Evolutionary conservation across 2,113 vertebrate species (phyloP), one percentile per base, ranked within the genome.

Genomic region (Protobothrops mucrosquamatus): DNA sequence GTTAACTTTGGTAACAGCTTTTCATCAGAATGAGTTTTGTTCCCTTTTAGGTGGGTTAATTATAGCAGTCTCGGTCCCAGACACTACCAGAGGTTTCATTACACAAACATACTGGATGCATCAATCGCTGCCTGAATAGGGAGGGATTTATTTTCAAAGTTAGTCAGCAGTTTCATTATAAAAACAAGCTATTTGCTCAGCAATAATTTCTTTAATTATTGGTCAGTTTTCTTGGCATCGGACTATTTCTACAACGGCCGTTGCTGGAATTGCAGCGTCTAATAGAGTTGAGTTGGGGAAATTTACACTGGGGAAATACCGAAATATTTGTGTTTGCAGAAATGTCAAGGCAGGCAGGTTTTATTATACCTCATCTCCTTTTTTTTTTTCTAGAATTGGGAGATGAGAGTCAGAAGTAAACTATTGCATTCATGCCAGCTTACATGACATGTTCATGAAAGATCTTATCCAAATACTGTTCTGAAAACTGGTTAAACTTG

Each of bases 391-490:
- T 51, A 12, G 90, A 92, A 88, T 87, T 3, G 0, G 89, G 81
- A 64, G 6, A 87, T 52, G 94, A 94, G 89, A 95, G 94, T 93
- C 93, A 81, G 48, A 88, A 9, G 51, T 22, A 15, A 92, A 94
- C 85, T 94, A 94, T 96, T 95, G 18, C 90, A 69, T 87, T 39
- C 92, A 56, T 81, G 1, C 92, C 86, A 24, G 85, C 56, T 94
- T 89, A 24, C 20, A 34, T 87, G 56, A 85, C 69, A 86, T 43
- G 57, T 52, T 86, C 46, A 48, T 55, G 23, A 26, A 94, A 95
- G 95, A 97, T 97, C 92, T 95, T 96, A 96, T 97, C 96, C 94
- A 87, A 93, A 94, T 85, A 93, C 95, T 95, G 91, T 92, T 94
- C 10, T 89, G 55, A 89, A 39, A 97, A 96, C 96, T 95, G 93